phyloP scores from a whole-genome alignment of 2,797 vertebrate genomes.

The Liparis tanakae region DNA sequence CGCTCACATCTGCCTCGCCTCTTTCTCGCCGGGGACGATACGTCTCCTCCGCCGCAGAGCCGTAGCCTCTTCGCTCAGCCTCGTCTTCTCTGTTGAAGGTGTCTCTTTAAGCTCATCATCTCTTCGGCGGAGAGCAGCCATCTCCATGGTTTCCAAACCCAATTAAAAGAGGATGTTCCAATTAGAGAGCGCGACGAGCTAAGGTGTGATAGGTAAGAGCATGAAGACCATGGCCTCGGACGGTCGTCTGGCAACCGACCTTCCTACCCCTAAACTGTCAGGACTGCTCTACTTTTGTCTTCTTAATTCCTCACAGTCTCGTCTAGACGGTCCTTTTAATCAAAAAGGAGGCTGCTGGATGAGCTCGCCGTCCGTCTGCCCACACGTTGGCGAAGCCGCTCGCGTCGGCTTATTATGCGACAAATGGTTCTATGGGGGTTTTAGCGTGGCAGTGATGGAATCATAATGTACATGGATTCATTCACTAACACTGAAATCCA shows the following conservation, averaged over 20 bases:
- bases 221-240: slow-evolving; percentile 33
- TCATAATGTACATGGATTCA: slow-evolving; percentile 17
- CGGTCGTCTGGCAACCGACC: slow-evolving; percentile 4
- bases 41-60: slow-evolving; percentile 6
- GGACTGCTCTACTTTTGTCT: slow-evolving; percentile 14
- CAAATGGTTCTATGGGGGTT: not conserved
- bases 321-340: slow-evolving; percentile 32
- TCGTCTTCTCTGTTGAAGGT: slow-evolving; percentile 41
- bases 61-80: slow-evolving; percentile 14
- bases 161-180: slow-evolving; percentile 65
- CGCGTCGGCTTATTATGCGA: slow-evolving; percentile 13
- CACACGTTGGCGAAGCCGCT: slow-evolving; percentile 18
- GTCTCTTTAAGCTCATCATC: slow-evolving; percentile 61
- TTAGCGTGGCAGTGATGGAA: not conserved
- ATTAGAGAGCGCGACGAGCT: slow-evolving; percentile 53
- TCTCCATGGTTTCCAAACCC: slow-evolving; percentile 69
- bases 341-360: slow-evolving; percentile 1
- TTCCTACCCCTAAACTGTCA: slow-evolving; percentile 22
- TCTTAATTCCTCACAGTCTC: slow-evolving; percentile 27
- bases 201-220: slow-evolving; percentile 35
- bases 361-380: slow-evolving; percentile 11
- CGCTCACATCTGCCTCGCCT: not conserved
- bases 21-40: not conserved
- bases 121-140: slow-evolving; percentile 37
- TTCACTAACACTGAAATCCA: slow-evolving; percentile 17